Percentiles rank a stretch among this genome's conserved stretches.
Evolutionary conservation across 2,113 vertebrate species (phyloP).

Genomic region (Phodopus roborovskii): DNA sequence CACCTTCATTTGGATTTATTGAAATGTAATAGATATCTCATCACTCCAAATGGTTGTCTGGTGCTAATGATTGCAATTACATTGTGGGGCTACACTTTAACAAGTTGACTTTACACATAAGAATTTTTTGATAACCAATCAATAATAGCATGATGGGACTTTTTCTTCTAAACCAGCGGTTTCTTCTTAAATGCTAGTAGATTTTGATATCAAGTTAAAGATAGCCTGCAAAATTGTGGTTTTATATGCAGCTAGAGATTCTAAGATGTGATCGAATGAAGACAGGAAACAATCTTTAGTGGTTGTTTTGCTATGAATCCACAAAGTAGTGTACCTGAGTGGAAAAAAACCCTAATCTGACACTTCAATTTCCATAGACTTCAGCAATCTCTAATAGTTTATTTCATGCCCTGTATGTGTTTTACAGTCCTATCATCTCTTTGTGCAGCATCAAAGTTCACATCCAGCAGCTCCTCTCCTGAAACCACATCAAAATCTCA

Average conservation of each 20-base stretch:
- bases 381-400: constrained; percentile 8
- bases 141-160: background rate
- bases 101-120: constrained; percentile 44
- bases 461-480: constrained; percentile 27
- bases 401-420: background rate
- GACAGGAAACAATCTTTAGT: background rate
- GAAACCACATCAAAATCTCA: constrained; percentile 32
- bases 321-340: background rate
- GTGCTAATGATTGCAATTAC: constrained; percentile 65
- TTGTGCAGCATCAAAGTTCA: background rate
- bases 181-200: constrained; percentile 15
- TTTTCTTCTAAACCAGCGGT: constrained; percentile 56
- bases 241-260: background rate
- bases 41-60: constrained; percentile 57
- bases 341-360: background rate
- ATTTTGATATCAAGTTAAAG: constrained; percentile 53
- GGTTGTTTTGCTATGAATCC: background rate
- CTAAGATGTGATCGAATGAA: background rate
- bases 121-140: constrained; percentile 16
- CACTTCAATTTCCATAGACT: constrained; percentile 20
- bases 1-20: constrained; percentile 60
- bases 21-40: constrained; percentile 60
- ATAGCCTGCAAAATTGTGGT: constrained; percentile 24
- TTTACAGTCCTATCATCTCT: background rate
- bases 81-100: constrained; percentile 58